A percentile compares a stretch with the other conserved stretches of the same genome.
phyloP scores from a whole-genome alignment of 2,113 vertebrate species.

The Promerops cafer region DNA sequence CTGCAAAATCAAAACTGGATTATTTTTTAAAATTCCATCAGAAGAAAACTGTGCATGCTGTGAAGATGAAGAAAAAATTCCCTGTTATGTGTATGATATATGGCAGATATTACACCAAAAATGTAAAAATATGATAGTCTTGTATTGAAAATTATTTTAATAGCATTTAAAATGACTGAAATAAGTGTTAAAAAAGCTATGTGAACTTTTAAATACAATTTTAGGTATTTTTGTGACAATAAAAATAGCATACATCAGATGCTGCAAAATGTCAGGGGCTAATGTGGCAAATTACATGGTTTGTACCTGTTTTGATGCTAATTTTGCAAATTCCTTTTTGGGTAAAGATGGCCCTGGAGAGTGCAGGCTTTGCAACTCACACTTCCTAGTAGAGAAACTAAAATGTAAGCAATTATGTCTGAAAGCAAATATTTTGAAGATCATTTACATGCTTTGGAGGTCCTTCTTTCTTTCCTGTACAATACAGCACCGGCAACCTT shows the following conservation, averaged over 20 bases:
- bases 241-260: neutral
- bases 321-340: neutral
- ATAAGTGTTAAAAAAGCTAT: neutral
- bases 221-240: neutral
- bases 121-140: neutral
- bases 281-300: neutral
- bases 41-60: neutral
- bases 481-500: fast-evolving
- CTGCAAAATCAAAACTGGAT: neutral
- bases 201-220: neutral
- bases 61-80: neutral
- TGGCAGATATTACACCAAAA: neutral
- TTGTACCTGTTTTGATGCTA: neutral
- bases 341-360: neutral
- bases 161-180: neutral
- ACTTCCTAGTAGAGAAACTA: neutral
- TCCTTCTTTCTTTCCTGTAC: neutral
- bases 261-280: neutral
- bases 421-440: neutral
- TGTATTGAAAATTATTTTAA: neutral
- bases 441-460: neutral
- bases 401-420: neutral
- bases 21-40: neutral
- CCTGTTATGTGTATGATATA: neutral
- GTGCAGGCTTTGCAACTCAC: neutral